A percentile compares a stretch with the other conserved stretches of the same genome.
Conservation (phyloP, 2,888 invertebrate genomes). For the Ophioninae sp. region DNA sequence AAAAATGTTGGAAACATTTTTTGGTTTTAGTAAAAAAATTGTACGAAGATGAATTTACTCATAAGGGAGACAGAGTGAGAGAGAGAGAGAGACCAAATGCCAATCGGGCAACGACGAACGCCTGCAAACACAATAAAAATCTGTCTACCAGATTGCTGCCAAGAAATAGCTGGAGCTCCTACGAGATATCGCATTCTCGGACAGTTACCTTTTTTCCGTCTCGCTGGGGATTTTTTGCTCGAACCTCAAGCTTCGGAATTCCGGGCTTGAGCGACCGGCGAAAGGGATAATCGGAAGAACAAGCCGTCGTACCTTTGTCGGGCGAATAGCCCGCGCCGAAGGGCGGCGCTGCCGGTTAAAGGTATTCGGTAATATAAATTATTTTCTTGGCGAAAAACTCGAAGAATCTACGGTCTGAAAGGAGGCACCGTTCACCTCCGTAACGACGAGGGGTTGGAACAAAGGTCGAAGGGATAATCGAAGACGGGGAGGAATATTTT, state of each 20-base stretch:
- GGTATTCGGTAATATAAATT: slow-evolving; percentile 38
- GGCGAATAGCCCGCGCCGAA: slow-evolving; percentile 7
- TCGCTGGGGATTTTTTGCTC: neutral
- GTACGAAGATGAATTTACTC: too few relatives aligned
- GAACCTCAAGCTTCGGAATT: slow-evolving; percentile 25
- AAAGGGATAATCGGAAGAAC: neutral
- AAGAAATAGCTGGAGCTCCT: slow-evolving; percentile 45
- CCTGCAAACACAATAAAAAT: slow-evolving; percentile 65
- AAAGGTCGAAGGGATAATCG: neutral
- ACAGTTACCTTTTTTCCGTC: slow-evolving; percentile 20
- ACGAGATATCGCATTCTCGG: slow-evolving; percentile 50
- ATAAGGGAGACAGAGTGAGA: slow-evolving; percentile 45
- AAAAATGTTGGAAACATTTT: too few relatives aligned
- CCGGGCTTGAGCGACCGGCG: slow-evolving; percentile 2
- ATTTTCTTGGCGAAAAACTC: slow-evolving; percentile 21
- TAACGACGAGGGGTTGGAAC: neutral
- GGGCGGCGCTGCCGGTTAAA: neutral
- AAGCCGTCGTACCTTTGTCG: neutral
- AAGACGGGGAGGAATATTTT: neutral
- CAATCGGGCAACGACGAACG: slow-evolving; percentile 57
- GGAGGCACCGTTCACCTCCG: neutral
- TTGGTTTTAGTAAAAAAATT: too few relatives aligned
- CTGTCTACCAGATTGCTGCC: slow-evolving; percentile 51
- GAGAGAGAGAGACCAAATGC: slow-evolving; percentile 62
- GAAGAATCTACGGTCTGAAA: slow-evolving; percentile 15